Base-by-base conservation (phyloP, 2,797 vertebrate species). In the Eulemur albifrons region DNA sequence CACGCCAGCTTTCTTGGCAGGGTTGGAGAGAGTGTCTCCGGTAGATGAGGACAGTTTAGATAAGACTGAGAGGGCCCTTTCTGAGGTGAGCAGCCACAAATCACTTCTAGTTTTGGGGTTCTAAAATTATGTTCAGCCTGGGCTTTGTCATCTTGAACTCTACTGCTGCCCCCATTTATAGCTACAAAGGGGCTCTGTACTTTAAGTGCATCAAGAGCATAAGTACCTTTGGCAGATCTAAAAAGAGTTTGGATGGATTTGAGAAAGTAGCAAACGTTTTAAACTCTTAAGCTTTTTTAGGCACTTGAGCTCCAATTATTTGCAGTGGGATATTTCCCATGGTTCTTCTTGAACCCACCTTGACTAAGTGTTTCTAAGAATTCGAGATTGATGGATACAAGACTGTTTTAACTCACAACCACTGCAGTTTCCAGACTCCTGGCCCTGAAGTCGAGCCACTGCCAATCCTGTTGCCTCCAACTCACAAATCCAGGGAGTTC, bases 301-400 rank as follows among this genome's bases (percentile, higher is more conserved):
- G 92, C 88, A 97, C 72, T 96, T 93, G 94, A 94, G 91, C 32
- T 88, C 61, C 63, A 95, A 7, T 90, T 96, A 94, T 95, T 94
- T 96, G 82, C 90, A 70, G 52, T 67, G 87, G 63, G 50, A 59
- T 59, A 72, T 92, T 93, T 96, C 63, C 52, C 87, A 79, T 85
- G 50, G 70, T 94, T 95, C 69, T 85, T 92, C 30, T 73, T 48
- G 1, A 69, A 65, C 69, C 18, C 14, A 43, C 27, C 72, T 95
- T 94, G 18, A 80, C 11, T 87, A 69, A 83, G 6, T 54, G 27
- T 96, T 81, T 93, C 63, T 57, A 79, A 82, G 87, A 93, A 80
- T 80, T 88, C 6, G 10, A 92, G 54, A 82, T 25, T 54, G 69
- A 88, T 82, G 48, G 12, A 54, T 87, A 76, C n/a, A 57, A 70